Evolutionary conservation across 1,140 invertebrate species (phyloP).

Genomic region (Cydia amplana): DNA sequence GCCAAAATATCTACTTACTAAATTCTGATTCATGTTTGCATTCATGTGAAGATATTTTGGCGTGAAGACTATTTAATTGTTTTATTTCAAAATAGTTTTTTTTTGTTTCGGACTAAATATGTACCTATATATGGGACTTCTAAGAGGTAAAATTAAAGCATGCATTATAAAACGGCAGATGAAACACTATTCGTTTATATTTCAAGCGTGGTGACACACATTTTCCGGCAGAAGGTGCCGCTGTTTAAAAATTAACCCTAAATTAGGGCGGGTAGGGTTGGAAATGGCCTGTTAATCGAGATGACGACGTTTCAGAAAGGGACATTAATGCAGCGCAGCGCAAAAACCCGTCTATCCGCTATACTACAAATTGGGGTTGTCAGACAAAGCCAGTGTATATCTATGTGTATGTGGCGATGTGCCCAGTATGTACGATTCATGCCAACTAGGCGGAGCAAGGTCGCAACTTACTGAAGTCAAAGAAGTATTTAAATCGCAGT

Average conservation of each 20-base stretch:
- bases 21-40: no score
- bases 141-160: not conserved
- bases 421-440: not conserved
- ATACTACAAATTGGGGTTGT: not conserved
- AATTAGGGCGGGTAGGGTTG: not conserved
- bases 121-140: no score
- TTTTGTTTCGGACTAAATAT: not conserved
- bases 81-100: not conserved
- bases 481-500: no score
- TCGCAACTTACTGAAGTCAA: no score
- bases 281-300: conserved; percentile 2
- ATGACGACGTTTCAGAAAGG: not conserved
- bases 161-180: not conserved
- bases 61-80: no score
- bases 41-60: no score
- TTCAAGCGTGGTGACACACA: not conserved
- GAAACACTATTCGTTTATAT: conserved; percentile 1
- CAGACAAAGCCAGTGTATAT: not conserved
- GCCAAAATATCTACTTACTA: no score
- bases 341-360: not conserved
- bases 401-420: no score
- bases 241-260: not conserved
- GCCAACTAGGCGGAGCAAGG: no score
- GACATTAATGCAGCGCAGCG: not conserved
- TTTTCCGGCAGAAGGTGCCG: not conserved